Base-by-base conservation (phyloP, 2,888 invertebrate genomes). In the Linyphia triangularis region DNA sequence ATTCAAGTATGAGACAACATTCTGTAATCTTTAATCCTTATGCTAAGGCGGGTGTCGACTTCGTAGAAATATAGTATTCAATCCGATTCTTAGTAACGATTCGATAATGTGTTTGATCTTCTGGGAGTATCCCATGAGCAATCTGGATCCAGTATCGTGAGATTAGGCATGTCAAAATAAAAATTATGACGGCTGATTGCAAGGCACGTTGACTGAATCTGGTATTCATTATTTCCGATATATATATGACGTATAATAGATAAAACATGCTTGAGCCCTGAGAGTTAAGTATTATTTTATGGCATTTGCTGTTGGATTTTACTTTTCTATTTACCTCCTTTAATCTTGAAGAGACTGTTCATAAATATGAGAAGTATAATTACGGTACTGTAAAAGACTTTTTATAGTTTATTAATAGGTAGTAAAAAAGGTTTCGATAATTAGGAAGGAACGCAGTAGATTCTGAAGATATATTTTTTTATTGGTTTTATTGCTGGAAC, bases 81-180 rank as follows among this genome's bases (percentile, higher is more conserved):
- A 43, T n/a, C 51, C 43, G n/a, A 3, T 65, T 65, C 78, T 1
- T 22, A 73, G 51, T 24, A 83, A 70, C 7, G 40, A 65, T 63
- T 65, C 7, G 72, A 72, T 63, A 59, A 61, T 57, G 26, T 16
- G 40, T 59, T 28, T 24, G 28, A 43, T 65, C 13, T 75, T 22
- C n/a, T 24, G 61, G 57, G 67, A 57, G 4, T 28, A 61, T 40
- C 30, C 30, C 13, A 40, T 24, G 57, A 75, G 65, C 33, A 37
- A 81, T 37, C 16, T 33, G 10, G 30, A n/a, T 33, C n/a, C 43
- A 57, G 33, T n/a, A 57, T 82, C 22, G 16, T 28, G n/a, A n/a
- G 28, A 83, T 63, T 61, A 28, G 26, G 51, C 63, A 43, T 43
- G 61, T 72, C 13, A 72, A 77, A 19, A 26, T 2, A 33, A 59